Conservation (phyloP, 2,113 vertebrate species). For the Tretioscincus oriximinensis region DNA sequence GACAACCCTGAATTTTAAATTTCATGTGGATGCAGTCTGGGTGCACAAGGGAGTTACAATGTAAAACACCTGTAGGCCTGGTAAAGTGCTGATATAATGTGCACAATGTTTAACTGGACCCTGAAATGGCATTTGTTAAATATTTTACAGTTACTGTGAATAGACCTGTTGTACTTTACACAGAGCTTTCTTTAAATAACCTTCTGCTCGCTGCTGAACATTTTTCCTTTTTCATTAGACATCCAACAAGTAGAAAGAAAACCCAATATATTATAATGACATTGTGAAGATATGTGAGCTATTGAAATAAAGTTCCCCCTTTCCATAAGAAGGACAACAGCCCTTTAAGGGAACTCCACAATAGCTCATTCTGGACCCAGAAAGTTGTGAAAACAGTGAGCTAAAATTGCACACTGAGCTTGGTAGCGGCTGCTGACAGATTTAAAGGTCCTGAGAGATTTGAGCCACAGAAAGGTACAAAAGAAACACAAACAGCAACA, state of each 20-base stretch:
- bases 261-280: slow-evolving; percentile 39
- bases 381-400: slow-evolving; percentile 71
- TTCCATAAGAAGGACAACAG: slow-evolving; percentile 48
- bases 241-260: background rate
- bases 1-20: background rate
- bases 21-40: too few relatives aligned
- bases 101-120: background rate
- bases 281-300: slow-evolving; percentile 16
- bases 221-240: background rate
- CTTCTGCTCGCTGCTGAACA: background rate
- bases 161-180: background rate
- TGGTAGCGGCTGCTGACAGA: slow-evolving; percentile 68
- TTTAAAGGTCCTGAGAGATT: slow-evolving; percentile 62
- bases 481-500: slow-evolving; percentile 69
- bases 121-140: background rate
- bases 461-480: slow-evolving; percentile 65
- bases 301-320: slow-evolving; percentile 30
- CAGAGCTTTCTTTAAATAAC: background rate
- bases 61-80: too few relatives aligned
- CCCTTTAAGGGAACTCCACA: slow-evolving; percentile 63
- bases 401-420: slow-evolving; percentile 67
- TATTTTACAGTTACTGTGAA: background rate
- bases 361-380: slow-evolving; percentile 55
- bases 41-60: too few relatives aligned
- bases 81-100: too few relatives aligned